A percentile compares a stretch with the other conserved stretches of the same genome.
These are phyloP conservation scores for Psittacula derbiana DNA, from an alignment of 2,797 vertebrate species.

Conservation along the genomic window DNA sequence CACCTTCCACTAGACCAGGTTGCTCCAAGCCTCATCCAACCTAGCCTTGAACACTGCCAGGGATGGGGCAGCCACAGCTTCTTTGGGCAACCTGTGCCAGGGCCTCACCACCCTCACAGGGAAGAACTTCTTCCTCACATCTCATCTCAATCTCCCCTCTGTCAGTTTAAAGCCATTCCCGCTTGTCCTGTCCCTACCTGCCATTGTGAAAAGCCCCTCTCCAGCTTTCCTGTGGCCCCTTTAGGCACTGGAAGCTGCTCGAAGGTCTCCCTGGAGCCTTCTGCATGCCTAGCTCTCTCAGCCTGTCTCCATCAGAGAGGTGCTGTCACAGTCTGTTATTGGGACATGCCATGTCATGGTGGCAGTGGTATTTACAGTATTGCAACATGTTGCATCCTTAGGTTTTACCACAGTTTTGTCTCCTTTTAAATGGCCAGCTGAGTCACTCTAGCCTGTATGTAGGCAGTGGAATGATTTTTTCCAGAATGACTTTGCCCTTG, in stretches of 20 bases:
- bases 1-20: not conserved
- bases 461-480: not conserved
- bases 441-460: not conserved
- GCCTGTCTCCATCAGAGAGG: not conserved
- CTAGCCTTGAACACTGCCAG: not conserved
- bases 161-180: not conserved
- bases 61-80: not conserved
- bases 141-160: not conserved
- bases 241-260: not conserved
- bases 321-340: not conserved
- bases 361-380: not conserved
- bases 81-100: not conserved
- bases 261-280: not conserved
- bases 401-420: not conserved
- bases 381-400: not conserved
- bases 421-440: not conserved
- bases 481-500: not conserved
- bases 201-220: not conserved
- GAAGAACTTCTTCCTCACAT: not conserved
- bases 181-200: not conserved
- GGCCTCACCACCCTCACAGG: not conserved
- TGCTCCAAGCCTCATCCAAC: not conserved
- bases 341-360: fast-evolving
- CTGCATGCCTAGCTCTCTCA: not conserved
- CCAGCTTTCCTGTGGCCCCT: not conserved